Evolutionary conservation across 2,797 vertebrate species (phyloP), one percentile per base, ranked within the genome.

Genomic region (Pseudochirops cupreus): DNA sequence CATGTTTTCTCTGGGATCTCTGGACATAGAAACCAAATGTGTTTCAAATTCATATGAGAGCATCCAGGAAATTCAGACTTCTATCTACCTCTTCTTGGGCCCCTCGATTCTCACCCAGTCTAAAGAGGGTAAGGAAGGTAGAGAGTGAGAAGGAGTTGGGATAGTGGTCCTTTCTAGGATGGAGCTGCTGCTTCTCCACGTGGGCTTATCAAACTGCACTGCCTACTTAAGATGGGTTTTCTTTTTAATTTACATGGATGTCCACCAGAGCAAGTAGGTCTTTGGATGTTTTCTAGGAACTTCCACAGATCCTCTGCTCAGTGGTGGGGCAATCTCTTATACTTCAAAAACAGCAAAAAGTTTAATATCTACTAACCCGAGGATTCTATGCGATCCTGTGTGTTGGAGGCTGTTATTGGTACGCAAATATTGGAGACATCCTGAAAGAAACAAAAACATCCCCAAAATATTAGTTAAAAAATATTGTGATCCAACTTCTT

Each of bases 341-440:
- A 50, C 90, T 94, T 95, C 92, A 87, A 94, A 93, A 92, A 56
- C 39, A 93, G 57, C 91, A 94, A 52, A 97, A 91, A 95, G 56
- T n/a, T 97, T 91, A 93, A 6, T 5, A 28, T 98, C 14, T 92
- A 94, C 98, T 98, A 98, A 99, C 99, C 99, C 92, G 98, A 99
- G 11, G 98, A 98, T 59, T 99, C 99, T 74, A 98, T 97, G 95
- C 98, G 99, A 59, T 99, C 99, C 92, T 98, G 98, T 97, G 98
- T 98, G 50, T 97, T 97, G 92, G 98, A 98, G 87, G 97, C 97
- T 59, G 98, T 98, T 95, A 97, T 95, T 94, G 98, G 98, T 6
- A 62, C 98, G 91, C 98, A 98, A 97, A 99, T 98, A 95, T 98
- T 98, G 3, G 98, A 98, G 39, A 99, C 98, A 93, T 99, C 98